Evolutionary conservation across 2,113 vertebrate genomes (phyloP), one percentile per base, ranked within the genome.

Genomic region (Corythornis cristatus): DNA sequence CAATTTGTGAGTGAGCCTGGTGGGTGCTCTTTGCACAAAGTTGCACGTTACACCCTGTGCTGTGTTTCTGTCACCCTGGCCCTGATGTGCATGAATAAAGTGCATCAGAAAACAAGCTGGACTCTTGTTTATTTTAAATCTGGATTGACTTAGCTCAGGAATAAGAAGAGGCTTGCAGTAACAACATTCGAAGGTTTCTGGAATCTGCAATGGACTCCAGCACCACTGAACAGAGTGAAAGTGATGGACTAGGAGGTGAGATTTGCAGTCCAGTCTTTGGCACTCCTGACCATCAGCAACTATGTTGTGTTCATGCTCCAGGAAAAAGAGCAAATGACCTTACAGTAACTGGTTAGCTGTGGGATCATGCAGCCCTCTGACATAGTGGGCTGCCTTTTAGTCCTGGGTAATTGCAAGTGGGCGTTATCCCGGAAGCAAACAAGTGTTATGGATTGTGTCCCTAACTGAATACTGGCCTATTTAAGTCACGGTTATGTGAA

Each of bases 201-300:
- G 48, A 70, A 28, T 23, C 26, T 35, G 25, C 5, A 8, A 40
- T 3, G 25, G 33, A n/a, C 31, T 77, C 31, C 23, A 48, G 77
- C 18, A 51, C 23, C 5, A 10, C 28, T n/a, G 22, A 8, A 35
- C 0, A 2, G 16, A 45, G 1, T 16, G n/a, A 35, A 66, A 26
- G 50, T 4, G 17, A 42, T 37, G 45, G 16, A 15, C 35, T 43
- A 31, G 42, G 29, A 85, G 42, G 33, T 14, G 50, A 79, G 26
- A 35, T 20, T 43, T 31, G 29, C 3, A 4, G 19, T 37, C 33
- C 50, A 43, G 17, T 31, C 48, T 54, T 35, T 42, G 21, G 28
- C 23, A 68, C 7, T 5, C 16, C 14, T 0, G 1, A 23, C 43
- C 40, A 19, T 25, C 4, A 19, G n/a, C 35, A 74, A 4, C 16